phyloP scores from a whole-genome alignment of 2,113 vertebrate genomes.

The Kobus ellipsiprymnus region DNA sequence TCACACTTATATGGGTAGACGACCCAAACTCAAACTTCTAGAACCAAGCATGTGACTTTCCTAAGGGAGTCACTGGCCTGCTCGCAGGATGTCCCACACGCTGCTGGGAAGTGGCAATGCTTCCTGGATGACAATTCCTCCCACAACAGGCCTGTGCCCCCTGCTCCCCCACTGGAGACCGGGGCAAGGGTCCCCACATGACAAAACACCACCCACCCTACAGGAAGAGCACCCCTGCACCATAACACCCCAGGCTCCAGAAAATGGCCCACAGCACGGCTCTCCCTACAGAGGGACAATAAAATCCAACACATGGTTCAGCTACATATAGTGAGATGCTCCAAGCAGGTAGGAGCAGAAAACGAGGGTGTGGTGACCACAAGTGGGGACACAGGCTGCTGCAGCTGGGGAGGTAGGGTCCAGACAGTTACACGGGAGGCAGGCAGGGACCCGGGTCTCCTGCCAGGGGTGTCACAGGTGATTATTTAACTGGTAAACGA shows the following conservation, averaged over 20 bases:
- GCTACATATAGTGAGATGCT: background rate
- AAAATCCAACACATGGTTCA: background rate
- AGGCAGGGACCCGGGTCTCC: background rate
- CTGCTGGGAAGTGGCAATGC: background rate
- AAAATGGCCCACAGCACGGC: no score
- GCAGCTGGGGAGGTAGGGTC: no score
- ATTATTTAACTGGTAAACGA: background rate
- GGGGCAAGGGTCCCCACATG: accelerated
- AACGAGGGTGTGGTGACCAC: background rate
- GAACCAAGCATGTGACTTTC: background rate
- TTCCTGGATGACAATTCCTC: background rate
- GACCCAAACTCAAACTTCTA: background rate
- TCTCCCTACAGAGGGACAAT: background rate
- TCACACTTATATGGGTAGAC: accelerated
- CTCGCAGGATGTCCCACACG: background rate
- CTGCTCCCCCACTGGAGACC: background rate
- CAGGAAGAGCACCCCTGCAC: background rate
- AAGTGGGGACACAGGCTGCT: accelerated
- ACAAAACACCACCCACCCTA: no score
- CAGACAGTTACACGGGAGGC: background rate
- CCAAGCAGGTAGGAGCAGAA: accelerated
- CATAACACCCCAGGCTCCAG: background rate
- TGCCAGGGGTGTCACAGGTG: background rate
- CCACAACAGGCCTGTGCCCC: background rate
- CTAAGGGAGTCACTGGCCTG: background rate